Percentiles rank a stretch among this genome's conserved stretches.
Evolutionary conservation across 2,113 vertebrate species (phyloP).

Genomic region (Phodopus roborovskii): DNA sequence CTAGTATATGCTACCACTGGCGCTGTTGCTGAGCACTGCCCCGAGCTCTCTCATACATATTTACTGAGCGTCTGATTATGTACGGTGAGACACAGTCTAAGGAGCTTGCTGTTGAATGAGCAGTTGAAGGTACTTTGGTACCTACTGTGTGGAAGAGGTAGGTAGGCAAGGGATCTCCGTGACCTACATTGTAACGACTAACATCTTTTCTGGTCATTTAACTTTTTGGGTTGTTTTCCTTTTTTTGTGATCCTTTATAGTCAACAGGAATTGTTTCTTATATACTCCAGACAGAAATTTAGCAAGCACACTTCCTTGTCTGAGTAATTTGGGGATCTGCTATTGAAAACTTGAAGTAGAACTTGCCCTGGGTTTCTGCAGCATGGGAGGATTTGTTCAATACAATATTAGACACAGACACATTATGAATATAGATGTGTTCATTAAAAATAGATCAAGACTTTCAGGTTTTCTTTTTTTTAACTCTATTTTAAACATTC

Average conservation of each 20-base stretch:
- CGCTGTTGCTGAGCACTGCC: not conserved
- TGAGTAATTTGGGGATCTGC: not conserved
- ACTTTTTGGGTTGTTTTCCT: conserved; percentile 12
- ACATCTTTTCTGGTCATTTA: not conserved
- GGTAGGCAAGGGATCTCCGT: not conserved
- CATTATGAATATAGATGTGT: not conserved
- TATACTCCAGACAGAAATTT: not conserved
- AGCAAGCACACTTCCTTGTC: not conserved
- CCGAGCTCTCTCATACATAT: not conserved
- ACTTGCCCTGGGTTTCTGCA: not conserved
- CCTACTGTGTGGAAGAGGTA: not conserved
- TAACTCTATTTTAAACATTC: conserved; percentile 9
- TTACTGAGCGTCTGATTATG: not conserved
- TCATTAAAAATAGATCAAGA: conserved; percentile 15
- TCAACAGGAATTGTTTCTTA: not conserved
- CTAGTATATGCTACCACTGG: not conserved
- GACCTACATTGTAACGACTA: not conserved
- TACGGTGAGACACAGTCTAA: not conserved
- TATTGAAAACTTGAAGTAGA: not conserved
- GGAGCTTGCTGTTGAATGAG: not conserved
- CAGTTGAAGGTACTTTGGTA: not conserved
- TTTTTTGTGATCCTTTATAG: conserved; percentile 43
- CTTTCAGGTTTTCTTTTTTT: not conserved
- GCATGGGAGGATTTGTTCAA: not conserved
- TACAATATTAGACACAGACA: not conserved